These are phyloP conservation scores for Penelope pileata DNA, from an alignment of 2,113 vertebrate genomes.

Conservation along the genomic window DNA sequence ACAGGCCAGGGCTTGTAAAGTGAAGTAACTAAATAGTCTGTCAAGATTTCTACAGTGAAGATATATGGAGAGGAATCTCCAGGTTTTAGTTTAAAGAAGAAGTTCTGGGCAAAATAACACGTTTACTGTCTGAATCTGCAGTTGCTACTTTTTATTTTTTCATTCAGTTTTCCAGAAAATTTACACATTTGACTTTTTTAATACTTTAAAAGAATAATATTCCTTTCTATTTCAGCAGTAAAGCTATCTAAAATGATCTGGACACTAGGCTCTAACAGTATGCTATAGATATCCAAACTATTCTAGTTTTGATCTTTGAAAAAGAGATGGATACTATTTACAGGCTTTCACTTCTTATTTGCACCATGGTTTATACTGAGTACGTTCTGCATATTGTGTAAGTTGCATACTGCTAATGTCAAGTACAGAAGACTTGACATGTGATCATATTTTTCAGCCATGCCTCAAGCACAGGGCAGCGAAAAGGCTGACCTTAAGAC, in stretches of 20 bases:
- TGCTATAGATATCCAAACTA: not conserved
- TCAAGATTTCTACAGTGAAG: not conserved
- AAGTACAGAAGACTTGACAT: not conserved
- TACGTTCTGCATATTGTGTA: not conserved
- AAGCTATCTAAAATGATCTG: not conserved
- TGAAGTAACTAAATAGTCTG: not conserved
- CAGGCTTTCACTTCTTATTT: not conserved
- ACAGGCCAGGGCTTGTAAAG: not conserved
- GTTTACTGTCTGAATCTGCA: not conserved
- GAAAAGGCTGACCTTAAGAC: not conserved
- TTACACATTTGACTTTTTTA: not conserved
- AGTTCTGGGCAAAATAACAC: not conserved
- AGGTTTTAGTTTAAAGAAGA: not conserved
- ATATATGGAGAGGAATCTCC: not conserved
- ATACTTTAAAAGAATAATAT: rapidly evolving
- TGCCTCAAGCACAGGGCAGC: not conserved
- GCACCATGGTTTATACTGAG: not conserved
- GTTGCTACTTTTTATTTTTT: not conserved
- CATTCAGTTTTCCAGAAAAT: not conserved
- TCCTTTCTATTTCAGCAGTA: not conserved
- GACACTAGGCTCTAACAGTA: not conserved
- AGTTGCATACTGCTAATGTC: not conserved
- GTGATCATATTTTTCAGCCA: not conserved
- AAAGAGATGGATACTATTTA: not conserved
- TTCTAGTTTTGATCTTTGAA: not conserved